Evolutionary conservation across 2,797 vertebrate species (phyloP).

Genomic region (Toxotes lorentzi): DNA sequence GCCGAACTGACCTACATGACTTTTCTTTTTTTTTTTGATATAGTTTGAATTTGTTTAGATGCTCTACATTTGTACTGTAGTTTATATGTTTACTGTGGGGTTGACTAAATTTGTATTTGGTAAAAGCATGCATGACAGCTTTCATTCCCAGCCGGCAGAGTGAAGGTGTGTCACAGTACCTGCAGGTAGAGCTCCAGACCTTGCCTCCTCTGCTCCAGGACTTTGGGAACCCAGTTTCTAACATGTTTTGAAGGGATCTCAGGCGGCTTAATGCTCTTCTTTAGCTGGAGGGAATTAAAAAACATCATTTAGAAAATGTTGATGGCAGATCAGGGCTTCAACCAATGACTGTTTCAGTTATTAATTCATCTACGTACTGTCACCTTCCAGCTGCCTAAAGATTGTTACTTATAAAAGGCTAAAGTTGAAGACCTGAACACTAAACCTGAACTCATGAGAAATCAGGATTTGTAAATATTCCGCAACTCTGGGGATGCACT

Average conservation of each 20-base stretch:
- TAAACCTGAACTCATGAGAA: not conserved
- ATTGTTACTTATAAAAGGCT: not conserved
- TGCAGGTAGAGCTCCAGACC: conserved; percentile 96
- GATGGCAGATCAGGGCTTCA: not conserved
- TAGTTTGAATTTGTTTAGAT: not conserved
- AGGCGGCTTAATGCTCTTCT: conserved; percentile 96
- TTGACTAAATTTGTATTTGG: not conserved
- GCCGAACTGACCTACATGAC: conserved; percentile 4
- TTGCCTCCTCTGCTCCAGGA: conserved; percentile 94
- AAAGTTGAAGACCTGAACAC: not conserved
- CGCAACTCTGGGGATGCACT: not conserved
- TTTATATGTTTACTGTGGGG: conserved; percentile 13
- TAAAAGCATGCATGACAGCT: conserved; percentile 1
- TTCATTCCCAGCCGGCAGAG: not conserved
- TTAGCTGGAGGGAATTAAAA: conserved; percentile 85
- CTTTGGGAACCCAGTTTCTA: conserved; percentile 98
- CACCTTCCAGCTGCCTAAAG: too few relatives aligned
- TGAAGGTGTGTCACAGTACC: conserved; percentile 77
- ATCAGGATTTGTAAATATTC: not conserved
- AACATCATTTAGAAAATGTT: not conserved
- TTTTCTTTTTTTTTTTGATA: not conserved
- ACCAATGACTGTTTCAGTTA: not conserved
- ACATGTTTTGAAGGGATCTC: conserved; percentile 99
- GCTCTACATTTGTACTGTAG: conserved; percentile 11
- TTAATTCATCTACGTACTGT: not conserved